phyloP scores from a whole-genome alignment of 2,888 invertebrate species.

The Orgyia antiqua region DNA sequence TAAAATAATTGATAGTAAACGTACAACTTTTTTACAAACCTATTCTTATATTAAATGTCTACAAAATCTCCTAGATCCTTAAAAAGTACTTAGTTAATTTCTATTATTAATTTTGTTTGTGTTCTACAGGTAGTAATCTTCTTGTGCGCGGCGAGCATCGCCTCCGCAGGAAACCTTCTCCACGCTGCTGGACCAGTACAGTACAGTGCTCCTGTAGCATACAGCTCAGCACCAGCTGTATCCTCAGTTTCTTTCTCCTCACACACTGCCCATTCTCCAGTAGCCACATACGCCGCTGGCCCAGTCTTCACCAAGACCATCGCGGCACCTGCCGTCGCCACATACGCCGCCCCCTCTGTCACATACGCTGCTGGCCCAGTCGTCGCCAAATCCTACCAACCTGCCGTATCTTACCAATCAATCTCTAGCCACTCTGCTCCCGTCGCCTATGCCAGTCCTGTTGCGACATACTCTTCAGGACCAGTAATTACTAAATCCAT shows the following conservation, averaged over 20 bases:
- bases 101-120: background rate
- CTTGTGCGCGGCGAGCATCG: slow-evolving; percentile 77
- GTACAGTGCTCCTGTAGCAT: slow-evolving; percentile 56
- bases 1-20: too few relatives aligned
- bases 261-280: slow-evolving; percentile 24
- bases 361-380: slow-evolving; percentile 39
- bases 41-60: too few relatives aligned
- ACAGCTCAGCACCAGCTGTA: slow-evolving; percentile 48
- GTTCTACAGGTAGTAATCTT: slow-evolving; percentile 67
- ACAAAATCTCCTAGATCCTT: too few relatives aligned
- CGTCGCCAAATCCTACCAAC: slow-evolving; percentile 23
- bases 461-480: slow-evolving; percentile 40
- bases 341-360: slow-evolving; percentile 53
- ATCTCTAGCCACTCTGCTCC: slow-evolving; percentile 22
- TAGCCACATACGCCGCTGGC: slow-evolving; percentile 30
- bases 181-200: slow-evolving; percentile 49
- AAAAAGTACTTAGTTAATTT: too few relatives aligned
- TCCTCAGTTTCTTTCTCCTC: slow-evolving; percentile 24
- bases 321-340: slow-evolving; percentile 25
- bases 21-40: too few relatives aligned
- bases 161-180: slow-evolving; percentile 79
- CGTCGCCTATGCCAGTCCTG: slow-evolving; percentile 17
- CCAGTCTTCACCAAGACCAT: slow-evolving; percentile 29
- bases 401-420: slow-evolving; percentile 20
- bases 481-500: slow-evolving; percentile 37